Conservation (phyloP, 1,140 invertebrate species). For the Panagrolaimus sp. region DNA sequence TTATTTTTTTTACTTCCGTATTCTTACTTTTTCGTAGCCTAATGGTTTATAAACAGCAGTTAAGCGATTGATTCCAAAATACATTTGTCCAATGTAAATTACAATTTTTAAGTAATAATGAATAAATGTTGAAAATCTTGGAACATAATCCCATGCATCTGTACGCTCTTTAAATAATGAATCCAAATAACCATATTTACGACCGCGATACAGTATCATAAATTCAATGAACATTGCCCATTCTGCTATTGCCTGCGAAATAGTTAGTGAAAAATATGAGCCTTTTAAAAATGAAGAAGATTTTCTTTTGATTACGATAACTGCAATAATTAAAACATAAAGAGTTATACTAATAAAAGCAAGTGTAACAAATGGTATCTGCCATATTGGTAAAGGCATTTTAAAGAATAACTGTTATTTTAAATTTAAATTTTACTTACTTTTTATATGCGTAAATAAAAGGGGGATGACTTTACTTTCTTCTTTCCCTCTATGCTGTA, state of each 20-base stretch:
- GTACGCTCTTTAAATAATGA: background rate
- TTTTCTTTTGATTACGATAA: background rate
- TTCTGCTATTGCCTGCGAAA: background rate
- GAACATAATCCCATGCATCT: background rate
- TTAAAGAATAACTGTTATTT: too few species aligned
- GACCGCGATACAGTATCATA: slow-evolving; percentile 7
- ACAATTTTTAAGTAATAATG: slow-evolving; percentile 6
- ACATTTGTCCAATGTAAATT: background rate
- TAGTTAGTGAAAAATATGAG: background rate
- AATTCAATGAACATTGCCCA: slow-evolving; percentile 8
- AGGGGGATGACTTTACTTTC: too few species aligned
- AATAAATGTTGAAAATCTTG: background rate
- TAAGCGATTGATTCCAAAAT: background rate
- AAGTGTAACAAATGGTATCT: slow-evolving; percentile 1
- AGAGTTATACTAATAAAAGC: background rate
- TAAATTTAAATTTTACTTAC: too few species aligned
- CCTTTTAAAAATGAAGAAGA: background rate
- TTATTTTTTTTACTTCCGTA: too few species aligned
- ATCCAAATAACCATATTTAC: slow-evolving; percentile 9
- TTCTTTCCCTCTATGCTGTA: too few species aligned
- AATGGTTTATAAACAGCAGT: background rate
- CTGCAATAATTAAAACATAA: background rate
- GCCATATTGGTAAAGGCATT: background rate
- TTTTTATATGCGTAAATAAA: too few species aligned
- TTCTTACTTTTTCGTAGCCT: background rate